Evolutionary conservation across 2,113 vertebrate genomes (phyloP), one percentile per base, ranked within the genome.

Genomic region (Notechis scutatus): DNA sequence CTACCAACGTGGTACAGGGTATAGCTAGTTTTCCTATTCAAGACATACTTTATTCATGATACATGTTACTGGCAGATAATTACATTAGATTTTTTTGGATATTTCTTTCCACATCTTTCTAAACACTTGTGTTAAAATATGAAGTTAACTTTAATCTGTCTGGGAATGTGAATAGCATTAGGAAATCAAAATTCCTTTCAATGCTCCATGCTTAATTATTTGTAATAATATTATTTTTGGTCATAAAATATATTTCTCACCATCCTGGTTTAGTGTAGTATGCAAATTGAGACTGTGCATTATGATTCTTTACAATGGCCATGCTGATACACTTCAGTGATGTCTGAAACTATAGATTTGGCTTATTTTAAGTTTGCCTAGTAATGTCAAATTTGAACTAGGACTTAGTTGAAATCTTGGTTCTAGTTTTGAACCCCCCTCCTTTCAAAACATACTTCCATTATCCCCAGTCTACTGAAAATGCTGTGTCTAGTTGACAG

Each of bases 111-210:
- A 56, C 87, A 81, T 90, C 89, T 0, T 92, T n/a, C 52, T 91
- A 59, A 64, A 91, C 94, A 96, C 14, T 91, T 0, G 0, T 92
- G 45, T 87, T 94, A 89, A 42, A 94, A 89, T 91, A 90, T 91
- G 26, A 94, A 92, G 94, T 93, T 74, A 93, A 7, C 87, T 94
- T 91, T 91, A 95, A 14, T 90, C 94, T 92, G 12, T 61, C 21
- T 56, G 2, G 24, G 50, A 7, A 64, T 88, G 24, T 94, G 93
- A 92, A 85, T 86, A 55, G 54, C 88, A 59, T 64, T 39, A 54
- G 56, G 45, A 29, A 29, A 61, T 69, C 39, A 94, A 90, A 96
- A 94, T 85, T 11, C 39, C 18, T 45, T 94, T 93, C 95, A 94
- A 94, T 94, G 15, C 3, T 45, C 29, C 24, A 45, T 81, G 15